Evolutionary conservation across 1,140 invertebrate species (phyloP), one percentile per base, ranked within the genome.

Genomic region (honey bee (Apis mellifera)): DNA sequence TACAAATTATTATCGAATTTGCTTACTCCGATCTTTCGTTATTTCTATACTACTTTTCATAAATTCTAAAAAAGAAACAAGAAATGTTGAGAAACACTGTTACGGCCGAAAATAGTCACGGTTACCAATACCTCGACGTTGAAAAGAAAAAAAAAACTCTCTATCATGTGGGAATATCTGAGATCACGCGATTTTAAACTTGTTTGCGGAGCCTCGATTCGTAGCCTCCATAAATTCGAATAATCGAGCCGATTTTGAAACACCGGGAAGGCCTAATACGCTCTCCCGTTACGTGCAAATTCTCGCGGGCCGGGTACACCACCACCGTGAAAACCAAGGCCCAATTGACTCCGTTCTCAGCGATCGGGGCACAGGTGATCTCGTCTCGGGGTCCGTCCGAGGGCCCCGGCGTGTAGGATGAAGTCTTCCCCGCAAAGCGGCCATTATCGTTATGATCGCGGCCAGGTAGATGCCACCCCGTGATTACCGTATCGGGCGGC

Each of bases 401-500:
- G 62, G 74, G 50, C 3, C 83, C 3, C 83, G 72, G 86, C 80
- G 85, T 87, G 83, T 86, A 88, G 86, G 89, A 92, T 92, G 90
- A 92, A 92, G 92, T 92, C 90, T 92, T 92, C 87, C 89, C 71
- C 87, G 84, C 84, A 89, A 90, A 91, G 81, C 88, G 84, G 86
- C 86, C 87, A 93, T 92, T 92, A 93, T 92, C 92, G 86, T 92
- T 91, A 90, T 91, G 90, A 91, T 92, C 87, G 88, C 87, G 85
- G 90, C 81, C 84, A 78, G 88, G 90, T 90, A 92, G 91, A 92
- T 92, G 90, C 90, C 90, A 92, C 89, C 90, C 89, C 90, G 79
- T 92, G 92, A 93, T 93, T 92, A 93, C 89, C 89, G 89, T 93
- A 92, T 92, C 91, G 91, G 88, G 82, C 84, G 86, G 86, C 91